These are phyloP conservation scores for Osmoderma eremita DNA, from an alignment of 2,888 invertebrate species.

Conservation along the genomic window DNA sequence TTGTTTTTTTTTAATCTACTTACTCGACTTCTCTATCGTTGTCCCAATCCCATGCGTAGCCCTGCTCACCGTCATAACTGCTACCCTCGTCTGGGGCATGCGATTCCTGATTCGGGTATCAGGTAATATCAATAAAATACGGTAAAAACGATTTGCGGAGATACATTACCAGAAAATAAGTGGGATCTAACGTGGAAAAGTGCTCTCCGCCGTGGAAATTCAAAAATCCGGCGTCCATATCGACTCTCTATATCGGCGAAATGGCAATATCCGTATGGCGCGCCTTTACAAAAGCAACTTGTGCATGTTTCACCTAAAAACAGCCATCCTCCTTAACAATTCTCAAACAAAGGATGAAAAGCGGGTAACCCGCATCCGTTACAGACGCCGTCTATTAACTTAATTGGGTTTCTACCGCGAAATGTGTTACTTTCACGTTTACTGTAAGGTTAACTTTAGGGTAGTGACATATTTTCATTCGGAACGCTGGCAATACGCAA, in stretches of 20 bases:
- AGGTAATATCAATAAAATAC: slow-evolving; percentile 6
- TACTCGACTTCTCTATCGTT: slow-evolving; percentile 59
- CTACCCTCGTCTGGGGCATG: slow-evolving; percentile 32
- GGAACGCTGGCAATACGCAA: slow-evolving; percentile 26
- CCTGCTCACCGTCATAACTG: slow-evolving; percentile 45
- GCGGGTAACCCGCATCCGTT: slow-evolving; percentile 15
- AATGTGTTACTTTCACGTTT: slow-evolving; percentile 20
- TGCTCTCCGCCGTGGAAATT: slow-evolving; percentile 66
- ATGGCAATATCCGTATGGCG: too few relatives aligned
- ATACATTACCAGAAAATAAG: slow-evolving; percentile 48
- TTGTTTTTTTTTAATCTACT: slow-evolving; percentile 46
- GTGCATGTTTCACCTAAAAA: slow-evolving; percentile 27
- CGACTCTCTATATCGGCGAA: too few relatives aligned
- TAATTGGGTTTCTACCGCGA: slow-evolving; percentile 12
- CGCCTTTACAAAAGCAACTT: slow-evolving; percentile 1
- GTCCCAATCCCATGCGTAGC: slow-evolving; percentile 52
- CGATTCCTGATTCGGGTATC: slow-evolving; percentile 25
- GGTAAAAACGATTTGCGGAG: neutral
- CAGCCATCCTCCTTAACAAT: neutral
- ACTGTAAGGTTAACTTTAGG: slow-evolving; percentile 38
- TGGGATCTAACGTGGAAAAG: slow-evolving; percentile 58
- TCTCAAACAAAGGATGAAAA: neutral
- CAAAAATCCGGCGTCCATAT: slow-evolving; percentile 65
- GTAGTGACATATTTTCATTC: slow-evolving; percentile 37
- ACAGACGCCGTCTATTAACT: neutral